These are phyloP conservation scores for Kryptopterus vitreolus DNA, from an alignment of 2,797 vertebrate genomes.

Conservation along the genomic window DNA sequence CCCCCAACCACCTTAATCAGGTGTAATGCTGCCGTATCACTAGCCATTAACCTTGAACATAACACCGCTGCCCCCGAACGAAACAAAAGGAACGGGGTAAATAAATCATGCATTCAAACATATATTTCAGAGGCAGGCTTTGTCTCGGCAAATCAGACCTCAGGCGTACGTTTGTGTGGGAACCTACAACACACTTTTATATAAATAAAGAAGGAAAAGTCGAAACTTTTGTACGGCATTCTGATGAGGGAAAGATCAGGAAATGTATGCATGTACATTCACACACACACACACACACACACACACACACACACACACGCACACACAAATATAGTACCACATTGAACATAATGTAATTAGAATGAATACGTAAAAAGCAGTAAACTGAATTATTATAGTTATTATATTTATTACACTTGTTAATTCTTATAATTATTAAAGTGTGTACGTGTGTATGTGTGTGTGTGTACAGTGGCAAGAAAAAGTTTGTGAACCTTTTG, in stretches of 20 bases:
- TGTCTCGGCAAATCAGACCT: background rate
- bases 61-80: constrained; percentile 14
- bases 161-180: background rate
- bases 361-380: background rate
- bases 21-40: constrained; percentile 32
- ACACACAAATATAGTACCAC: background rate
- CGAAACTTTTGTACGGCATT: background rate
- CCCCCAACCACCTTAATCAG: constrained; percentile 5
- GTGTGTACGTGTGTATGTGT: too few species aligned
- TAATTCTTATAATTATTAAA: too few species aligned
- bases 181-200: background rate
- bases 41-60: constrained; percentile 42
- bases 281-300: background rate
- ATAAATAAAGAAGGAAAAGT: background rate
- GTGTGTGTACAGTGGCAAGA: too few species aligned
- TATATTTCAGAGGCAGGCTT: background rate
- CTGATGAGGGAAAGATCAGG: background rate
- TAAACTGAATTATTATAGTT: background rate
- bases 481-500: too few species aligned
- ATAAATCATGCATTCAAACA: constrained; percentile 26
- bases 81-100: constrained; percentile 12
- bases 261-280: background rate
- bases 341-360: background rate
- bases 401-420: too few species aligned
- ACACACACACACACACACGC: background rate